These are phyloP conservation scores for Trematomus bernacchii DNA, from an alignment of 2,797 vertebrate genomes.

Conservation along the genomic window DNA sequence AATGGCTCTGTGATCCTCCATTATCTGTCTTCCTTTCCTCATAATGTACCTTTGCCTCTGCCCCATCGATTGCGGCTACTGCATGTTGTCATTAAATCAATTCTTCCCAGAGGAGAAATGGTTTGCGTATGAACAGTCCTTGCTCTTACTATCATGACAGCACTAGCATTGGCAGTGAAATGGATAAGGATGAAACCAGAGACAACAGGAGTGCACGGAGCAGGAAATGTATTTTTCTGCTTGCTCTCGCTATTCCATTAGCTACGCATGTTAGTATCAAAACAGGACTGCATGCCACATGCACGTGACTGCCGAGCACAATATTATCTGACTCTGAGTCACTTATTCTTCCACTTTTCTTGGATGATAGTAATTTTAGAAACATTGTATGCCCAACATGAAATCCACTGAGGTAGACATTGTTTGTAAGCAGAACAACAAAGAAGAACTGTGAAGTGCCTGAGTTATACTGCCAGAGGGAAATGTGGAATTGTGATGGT, in stretches of 20 bases:
- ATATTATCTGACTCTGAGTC: slow-evolving; percentile 53
- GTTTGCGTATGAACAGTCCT: slow-evolving; percentile 84
- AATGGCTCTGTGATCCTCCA: slow-evolving; percentile 83
- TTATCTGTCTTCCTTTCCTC: slow-evolving; percentile 84
- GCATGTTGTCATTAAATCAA: slow-evolving; percentile 87
- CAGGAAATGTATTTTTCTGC: slow-evolving; percentile 70
- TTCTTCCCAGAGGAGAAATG: slow-evolving; percentile 84
- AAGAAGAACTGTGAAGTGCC: slow-evolving; percentile 55
- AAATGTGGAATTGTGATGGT: slow-evolving; percentile 37
- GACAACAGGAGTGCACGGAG: slow-evolving; percentile 60
- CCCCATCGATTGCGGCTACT: slow-evolving; percentile 83
- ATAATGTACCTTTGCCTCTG: slow-evolving; percentile 82
- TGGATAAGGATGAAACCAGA: slow-evolving; percentile 77
- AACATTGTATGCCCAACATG: slow-evolving; percentile 38
- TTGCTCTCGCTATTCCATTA: slow-evolving; percentile 58
- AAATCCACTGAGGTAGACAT: slow-evolving; percentile 45
- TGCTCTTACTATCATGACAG: slow-evolving; percentile 77
- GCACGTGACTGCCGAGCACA: slow-evolving; percentile 36
- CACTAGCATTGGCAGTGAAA: slow-evolving; percentile 62
- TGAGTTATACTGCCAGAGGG: slow-evolving; percentile 10
- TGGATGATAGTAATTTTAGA: slow-evolving; percentile 65
- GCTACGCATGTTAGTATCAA: slow-evolving; percentile 68
- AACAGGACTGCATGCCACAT: slow-evolving; percentile 39
- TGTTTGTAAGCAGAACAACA: slow-evolving; percentile 46
- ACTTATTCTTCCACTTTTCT: slow-evolving; percentile 58